Evolutionary conservation across 1,140 invertebrate genomes (phyloP), one percentile per base, ranked within the genome.

Genomic region (Bombus soroeensis): DNA sequence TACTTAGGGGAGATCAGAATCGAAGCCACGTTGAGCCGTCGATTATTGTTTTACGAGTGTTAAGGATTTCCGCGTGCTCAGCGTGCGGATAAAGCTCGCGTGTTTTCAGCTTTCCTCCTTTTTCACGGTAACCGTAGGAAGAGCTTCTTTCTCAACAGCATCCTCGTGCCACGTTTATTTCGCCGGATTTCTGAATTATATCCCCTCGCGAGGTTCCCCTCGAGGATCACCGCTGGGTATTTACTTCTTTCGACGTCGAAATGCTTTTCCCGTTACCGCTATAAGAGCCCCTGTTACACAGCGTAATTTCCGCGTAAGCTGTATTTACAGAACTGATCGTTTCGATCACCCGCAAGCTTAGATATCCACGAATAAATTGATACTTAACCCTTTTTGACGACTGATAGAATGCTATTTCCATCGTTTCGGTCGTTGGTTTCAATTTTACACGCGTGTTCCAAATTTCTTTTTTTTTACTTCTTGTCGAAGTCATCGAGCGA

Each of bases 11-110:
- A 83, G 62, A 82, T 73, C n/a, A 12, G 62, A 66, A 76, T 77
- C 57, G 47, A 83, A 66, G 32, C 73, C 41, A 25, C 25, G 53
- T 59, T 76, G 81, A 82, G 81, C 72, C 72, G 34, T 77, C 81
- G 73, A 83, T 83, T 83, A 83, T 83, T 83, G 81, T 83, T 83
- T 83, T 83, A 83, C 73, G 81, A 83, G 57, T 72, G 37, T 81
- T 39, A 72, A 47, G 47, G 71, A 41, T 74, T 82, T 43, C 47
- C 70, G 53, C 43, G 81, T 83, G 59, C 62, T 62, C 73, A 34
- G 43, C 43, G n/a, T 66, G 18, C 72, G 64, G 32, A 83, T 83
- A 82, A 82, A 72, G 41, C 28, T 47, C 62, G 64, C 28, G 12
- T 25, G 47, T 75, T 75, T 22, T 9, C n/a, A 34, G 12, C 32